phyloP scores from a whole-genome alignment of 2,888 invertebrate species.

The Neoascia interrupta region DNA sequence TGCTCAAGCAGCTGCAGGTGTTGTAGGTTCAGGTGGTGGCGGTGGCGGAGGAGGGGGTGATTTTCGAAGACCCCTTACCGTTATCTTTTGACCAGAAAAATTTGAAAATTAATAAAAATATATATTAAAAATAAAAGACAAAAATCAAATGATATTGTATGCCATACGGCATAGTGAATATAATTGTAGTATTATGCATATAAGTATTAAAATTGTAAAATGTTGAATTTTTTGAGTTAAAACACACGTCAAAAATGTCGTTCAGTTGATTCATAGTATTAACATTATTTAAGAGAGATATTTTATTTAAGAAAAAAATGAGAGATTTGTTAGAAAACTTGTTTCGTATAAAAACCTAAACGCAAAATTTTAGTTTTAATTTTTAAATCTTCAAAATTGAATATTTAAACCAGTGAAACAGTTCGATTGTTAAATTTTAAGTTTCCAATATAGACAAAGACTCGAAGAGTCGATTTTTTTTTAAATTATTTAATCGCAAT shows the following conservation, averaged over 20 bases:
- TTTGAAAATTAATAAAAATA: conserved; percentile 58
- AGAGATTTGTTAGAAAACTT: conserved; percentile 11
- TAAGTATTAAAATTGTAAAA: conserved; percentile 65
- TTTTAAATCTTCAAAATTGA: conserved; percentile 3
- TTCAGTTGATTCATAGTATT: conserved; percentile 21
- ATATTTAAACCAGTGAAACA: too few species aligned
- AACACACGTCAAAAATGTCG: conserved; percentile 1
- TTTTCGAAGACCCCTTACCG: conserved; percentile 79
- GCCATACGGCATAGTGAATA: conserved; percentile 45
- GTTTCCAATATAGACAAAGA: too few species aligned
- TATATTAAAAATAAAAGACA: too few species aligned
- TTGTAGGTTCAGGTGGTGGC: conserved; percentile 37
- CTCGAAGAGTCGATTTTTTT: too few species aligned
- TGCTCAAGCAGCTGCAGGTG: conserved; percentile 61
- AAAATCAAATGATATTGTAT: conserved; percentile 46
- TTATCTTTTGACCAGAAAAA: conserved; percentile 79
- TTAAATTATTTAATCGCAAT: too few species aligned
- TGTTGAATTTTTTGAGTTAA: conserved; percentile 49
- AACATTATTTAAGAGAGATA: too few species aligned
- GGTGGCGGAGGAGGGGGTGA: conserved; percentile 73
- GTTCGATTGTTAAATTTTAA: too few species aligned
- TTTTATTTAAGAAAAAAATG: conserved; percentile 17
- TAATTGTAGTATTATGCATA: conserved; percentile 48
- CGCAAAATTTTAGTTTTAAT: conserved; percentile 5
- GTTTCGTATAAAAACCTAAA: conserved; percentile 6